These are phyloP conservation scores for Eurystomus glaucurus DNA, from an alignment of 2,797 vertebrate species.

Conservation along the genomic window DNA sequence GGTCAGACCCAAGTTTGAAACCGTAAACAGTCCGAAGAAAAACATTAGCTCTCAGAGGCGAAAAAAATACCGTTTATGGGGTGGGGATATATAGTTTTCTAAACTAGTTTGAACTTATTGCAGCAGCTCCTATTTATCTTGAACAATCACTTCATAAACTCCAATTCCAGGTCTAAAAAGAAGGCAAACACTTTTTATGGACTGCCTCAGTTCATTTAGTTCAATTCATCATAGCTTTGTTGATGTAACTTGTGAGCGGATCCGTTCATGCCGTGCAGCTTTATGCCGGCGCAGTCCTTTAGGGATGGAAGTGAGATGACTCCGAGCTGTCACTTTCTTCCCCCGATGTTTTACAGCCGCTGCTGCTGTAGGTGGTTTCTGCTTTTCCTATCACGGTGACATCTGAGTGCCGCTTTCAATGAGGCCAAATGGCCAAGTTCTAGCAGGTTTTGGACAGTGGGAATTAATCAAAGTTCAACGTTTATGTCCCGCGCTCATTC, in stretches of 20 bases:
- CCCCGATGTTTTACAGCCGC: conserved; percentile 49
- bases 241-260: background rate
- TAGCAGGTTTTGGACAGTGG: conserved; percentile 44
- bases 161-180: background rate
- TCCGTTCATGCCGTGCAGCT: background rate
- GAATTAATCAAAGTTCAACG: conserved; percentile 70
- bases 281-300: background rate
- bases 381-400: conserved; percentile 42
- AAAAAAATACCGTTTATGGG: background rate
- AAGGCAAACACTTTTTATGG: conserved; percentile 43
- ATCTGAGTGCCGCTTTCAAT: conserved; percentile 27
- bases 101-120: conserved; percentile 20
- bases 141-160: conserved; percentile 51
- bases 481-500: background rate
- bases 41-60: background rate
- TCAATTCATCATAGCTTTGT: background rate
- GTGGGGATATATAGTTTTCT: background rate
- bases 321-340: conserved; percentile 22
- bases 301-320: background rate
- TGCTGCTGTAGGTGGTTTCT: conserved; percentile 45
- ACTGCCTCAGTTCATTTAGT: conserved; percentile 15
- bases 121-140: conserved; percentile 46
- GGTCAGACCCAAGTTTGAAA: background rate
- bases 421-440: conserved; percentile 73
- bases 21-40: background rate